Evolutionary conservation across 2,888 invertebrate species (phyloP), one percentile per base, ranked within the genome.

Genomic region (Chelonus formosanus): DNA sequence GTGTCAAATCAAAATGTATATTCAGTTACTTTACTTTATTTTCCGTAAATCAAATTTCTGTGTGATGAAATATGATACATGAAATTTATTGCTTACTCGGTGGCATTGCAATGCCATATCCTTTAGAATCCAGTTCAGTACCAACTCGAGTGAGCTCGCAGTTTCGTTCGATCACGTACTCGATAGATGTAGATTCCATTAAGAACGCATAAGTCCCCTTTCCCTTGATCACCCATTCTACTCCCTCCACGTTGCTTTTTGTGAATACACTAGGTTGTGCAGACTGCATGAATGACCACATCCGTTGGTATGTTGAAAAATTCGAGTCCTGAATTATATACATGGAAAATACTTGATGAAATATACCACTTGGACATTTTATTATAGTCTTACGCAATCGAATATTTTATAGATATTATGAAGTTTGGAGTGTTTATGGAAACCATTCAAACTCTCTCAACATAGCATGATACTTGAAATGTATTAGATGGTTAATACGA

Each of bases 181-280:
- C 98, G 71, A 98, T 92, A 1, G 93, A 92, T 0, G 96, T 93
- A 4, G 96, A 97, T 86, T 98, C 98, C 95, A 98, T 97, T 54
- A 99, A 87, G 83, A 93, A 98, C 3, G 98, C 98, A 83, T 96
- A 99, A 63, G 87, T 88, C 60, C 92, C 88, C 82, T 93, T 93
- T 50, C 89, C 90, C 83, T 90, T 91, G 61, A 89, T 78, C 0
- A 97, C 97, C 67, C 94, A 87, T 8, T 95, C 92, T 0, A 96
- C 91, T 0, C 97, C 98, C 77, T 95, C 94, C 53, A 90, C 89
- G 80, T 96, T 97, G 78, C 88, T 91, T 67, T 88, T 89, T 6
- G 92, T 90, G 83, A 96, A 96, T 0, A 96, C 95, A 0, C 91
- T 89, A 0, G 96, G 95, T 43, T 91, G 88, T 0, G 94, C 89